Conservation (phyloP, 2,888 invertebrate genomes). For the Lasioglossum malachurum region DNA sequence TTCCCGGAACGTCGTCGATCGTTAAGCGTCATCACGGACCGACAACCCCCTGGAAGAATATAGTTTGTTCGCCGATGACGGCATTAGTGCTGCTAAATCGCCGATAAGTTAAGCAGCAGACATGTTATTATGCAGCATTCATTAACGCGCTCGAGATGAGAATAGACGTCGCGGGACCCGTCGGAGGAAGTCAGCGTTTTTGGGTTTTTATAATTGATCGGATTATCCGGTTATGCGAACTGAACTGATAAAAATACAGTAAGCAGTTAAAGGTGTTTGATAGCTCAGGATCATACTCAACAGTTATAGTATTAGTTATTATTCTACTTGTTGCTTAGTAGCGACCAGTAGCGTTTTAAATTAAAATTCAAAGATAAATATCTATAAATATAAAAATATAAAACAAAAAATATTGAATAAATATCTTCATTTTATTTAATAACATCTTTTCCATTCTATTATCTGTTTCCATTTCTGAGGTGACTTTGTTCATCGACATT, state of each 20-base stretch:
- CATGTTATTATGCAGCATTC: not conserved
- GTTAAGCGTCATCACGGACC: constrained; percentile 11
- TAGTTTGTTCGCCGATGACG: not conserved
- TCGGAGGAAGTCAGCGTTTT: not conserved
- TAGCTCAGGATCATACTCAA: no score
- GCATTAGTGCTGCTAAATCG: constrained; percentile 16
- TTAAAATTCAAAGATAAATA: no score
- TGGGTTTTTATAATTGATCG: not conserved
- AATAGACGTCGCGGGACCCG: not conserved
- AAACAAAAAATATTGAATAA: no score
- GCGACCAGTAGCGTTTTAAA: no score
- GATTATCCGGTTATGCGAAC: not conserved
- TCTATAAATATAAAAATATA: no score
- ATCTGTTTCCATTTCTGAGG: no score
- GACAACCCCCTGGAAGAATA: constrained; percentile 11
- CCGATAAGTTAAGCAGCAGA: constrained; percentile 15
- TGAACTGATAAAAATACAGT: not conserved
- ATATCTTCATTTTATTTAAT: no score
- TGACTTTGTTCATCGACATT: no score
- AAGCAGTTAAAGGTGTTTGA: no score
- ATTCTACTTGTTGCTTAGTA: no score
- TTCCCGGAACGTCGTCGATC: constrained; percentile 17
- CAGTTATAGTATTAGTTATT: no score
- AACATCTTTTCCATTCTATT: no score
- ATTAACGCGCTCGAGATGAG: constrained; percentile 31